Evolutionary conservation across 2,888 invertebrate species (phyloP), one percentile per base, ranked within the genome.

Genomic region (Tuta absoluta): DNA sequence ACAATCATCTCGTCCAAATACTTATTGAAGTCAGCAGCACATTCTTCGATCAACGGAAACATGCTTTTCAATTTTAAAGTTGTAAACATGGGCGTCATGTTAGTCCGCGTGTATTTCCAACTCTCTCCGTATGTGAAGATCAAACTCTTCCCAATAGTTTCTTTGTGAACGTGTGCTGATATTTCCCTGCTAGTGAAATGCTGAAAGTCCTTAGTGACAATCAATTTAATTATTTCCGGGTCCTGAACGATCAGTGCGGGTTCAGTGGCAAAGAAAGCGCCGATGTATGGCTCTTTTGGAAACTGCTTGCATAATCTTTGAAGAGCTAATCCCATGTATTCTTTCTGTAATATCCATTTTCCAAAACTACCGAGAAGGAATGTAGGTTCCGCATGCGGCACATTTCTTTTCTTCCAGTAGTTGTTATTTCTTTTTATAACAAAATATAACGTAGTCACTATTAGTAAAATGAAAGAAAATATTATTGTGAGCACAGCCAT

Each of bases 41-140:
- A 81, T 3, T 78, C 75, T 62, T 78, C 75, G 10, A 88, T 79
- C 12, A 87, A 67, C 65, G 80, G 72, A 60, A 87, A 88, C 88
- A 88, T 88, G 17, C 77, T 83, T 66, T 81, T 87, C 77, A 88
- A 84, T 69, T 87, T 88, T 0, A 80, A 71, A 0, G 85, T 79
- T 0, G 88, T 79, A 68, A 88, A 89, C 0, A 87, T 63, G 0
- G 84, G 85, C 0, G 83, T 84, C 14, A 86, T 65, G 62, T 86
- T 85, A 67, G 87, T 87, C 0, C 89, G 72, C 1, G 83, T 57
- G 0, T 85, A 79, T 62, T 81, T 85, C 88, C 89, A 89, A 1
- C 70, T 66, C 66, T 87, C 84, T 0, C 89, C 89, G 48, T 78
- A 71, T 0, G 72, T 70, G 56, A 72, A 77, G 65, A 87, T 86